Evolutionary conservation across 1,140 invertebrate species (phyloP).

Genomic region (Bombus waltoni): DNA sequence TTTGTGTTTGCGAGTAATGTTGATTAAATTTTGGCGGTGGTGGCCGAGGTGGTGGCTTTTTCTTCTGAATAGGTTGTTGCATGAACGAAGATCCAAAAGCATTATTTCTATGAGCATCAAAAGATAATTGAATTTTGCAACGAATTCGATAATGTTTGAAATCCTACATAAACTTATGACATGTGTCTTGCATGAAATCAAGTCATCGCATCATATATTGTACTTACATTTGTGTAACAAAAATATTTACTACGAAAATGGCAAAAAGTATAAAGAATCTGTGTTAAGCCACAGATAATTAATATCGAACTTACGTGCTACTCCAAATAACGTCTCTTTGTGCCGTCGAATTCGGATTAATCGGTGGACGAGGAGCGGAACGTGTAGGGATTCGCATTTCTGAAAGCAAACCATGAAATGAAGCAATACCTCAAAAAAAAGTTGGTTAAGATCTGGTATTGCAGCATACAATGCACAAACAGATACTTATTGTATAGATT

Average conservation of each 20-base stretch:
- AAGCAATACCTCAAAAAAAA: slow-evolving; percentile 6
- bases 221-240: not conserved
- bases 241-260: not conserved
- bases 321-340: slow-evolving; percentile 72
- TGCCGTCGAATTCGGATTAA: slow-evolving; percentile 45
- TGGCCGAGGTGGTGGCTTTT: slow-evolving; percentile 80
- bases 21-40: slow-evolving; percentile 79
- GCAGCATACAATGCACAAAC: slow-evolving; percentile 52
- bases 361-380: slow-evolving; percentile 76
- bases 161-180: not conserved
- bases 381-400: slow-evolving; percentile 80
- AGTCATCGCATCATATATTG: no score
- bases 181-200: no score
- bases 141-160: not conserved
- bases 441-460: slow-evolving; percentile 9
- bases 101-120: slow-evolving; percentile 70
- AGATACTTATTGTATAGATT: slow-evolving; percentile 66
- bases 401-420: slow-evolving; percentile 58
- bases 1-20: slow-evolving; percentile 63
- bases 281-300: not conserved
- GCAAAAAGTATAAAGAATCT: not conserved
- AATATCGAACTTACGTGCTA: slow-evolving; percentile 71
- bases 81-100: slow-evolving; percentile 68
- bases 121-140: not conserved
- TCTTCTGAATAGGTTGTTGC: slow-evolving; percentile 74